phyloP scores from a whole-genome alignment of 2,888 invertebrate genomes.

The Megamerina dolium region DNA sequence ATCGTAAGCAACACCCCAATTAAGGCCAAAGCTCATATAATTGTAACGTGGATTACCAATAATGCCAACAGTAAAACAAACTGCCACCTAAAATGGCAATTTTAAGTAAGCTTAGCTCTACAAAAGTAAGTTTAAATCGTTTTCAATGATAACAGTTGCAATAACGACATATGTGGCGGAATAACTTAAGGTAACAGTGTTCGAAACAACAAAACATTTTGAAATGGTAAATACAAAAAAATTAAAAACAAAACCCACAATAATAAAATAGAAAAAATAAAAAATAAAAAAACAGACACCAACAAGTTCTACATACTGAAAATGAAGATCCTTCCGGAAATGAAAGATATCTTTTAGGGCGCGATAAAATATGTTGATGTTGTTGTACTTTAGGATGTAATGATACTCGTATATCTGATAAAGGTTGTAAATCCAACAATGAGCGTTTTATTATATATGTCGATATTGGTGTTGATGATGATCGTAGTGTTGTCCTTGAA shows the following conservation, averaged over 20 bases:
- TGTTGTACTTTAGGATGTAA: neutral
- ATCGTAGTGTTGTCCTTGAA: no score
- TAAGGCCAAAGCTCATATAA: slow-evolving; percentile 59
- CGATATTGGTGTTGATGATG: neutral
- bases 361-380: slow-evolving; percentile 23
- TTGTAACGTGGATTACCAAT: slow-evolving; percentile 55
- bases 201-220: neutral
- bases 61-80: slow-evolving; percentile 58
- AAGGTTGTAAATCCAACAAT: neutral
- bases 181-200: no score
- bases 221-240: neutral
- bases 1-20: slow-evolving; percentile 66
- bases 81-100: slow-evolving; percentile 52
- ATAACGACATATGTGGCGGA: no score
- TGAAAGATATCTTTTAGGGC: slow-evolving; percentile 50
- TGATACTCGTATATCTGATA: no score
- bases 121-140: no score
- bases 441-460: neutral
- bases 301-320: slow-evolving; percentile 49
- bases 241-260: neutral
- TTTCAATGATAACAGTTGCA: no score
- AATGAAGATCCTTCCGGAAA: slow-evolving; percentile 56
- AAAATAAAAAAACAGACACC: no score
- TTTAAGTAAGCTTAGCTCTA: no score
- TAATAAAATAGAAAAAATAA: no score